A percentile compares a stretch with the other conserved stretches of the same genome.
phyloP scores from a whole-genome alignment of 2,797 vertebrate species.

The Miichthys miiuy region DNA sequence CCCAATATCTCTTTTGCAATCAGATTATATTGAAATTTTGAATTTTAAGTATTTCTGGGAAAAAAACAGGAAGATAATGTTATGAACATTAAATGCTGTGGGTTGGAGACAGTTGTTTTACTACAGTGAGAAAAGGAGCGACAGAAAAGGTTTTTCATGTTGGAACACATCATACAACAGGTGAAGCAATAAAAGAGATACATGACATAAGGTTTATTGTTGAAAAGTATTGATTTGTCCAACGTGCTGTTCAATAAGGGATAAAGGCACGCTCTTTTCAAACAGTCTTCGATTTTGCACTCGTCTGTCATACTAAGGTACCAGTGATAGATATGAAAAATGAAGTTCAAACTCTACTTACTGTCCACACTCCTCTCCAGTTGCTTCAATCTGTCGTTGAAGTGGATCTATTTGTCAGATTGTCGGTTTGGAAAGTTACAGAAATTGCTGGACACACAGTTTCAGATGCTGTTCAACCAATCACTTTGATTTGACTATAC shows the following conservation, averaged over 20 bases:
- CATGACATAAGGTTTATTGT: background rate
- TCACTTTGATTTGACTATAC: slow-evolving; percentile 8
- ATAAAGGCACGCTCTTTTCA: background rate
- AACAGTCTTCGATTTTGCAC: background rate
- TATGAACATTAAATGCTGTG: too few relatives aligned
- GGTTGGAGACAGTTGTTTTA: too few relatives aligned
- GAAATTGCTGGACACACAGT: background rate
- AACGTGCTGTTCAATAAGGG: background rate
- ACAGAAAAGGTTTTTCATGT: background rate
- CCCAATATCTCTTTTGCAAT: too few relatives aligned
- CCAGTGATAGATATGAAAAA: background rate
- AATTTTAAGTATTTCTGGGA: background rate
- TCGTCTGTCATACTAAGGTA: background rate
- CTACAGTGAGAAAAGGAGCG: too few relatives aligned
- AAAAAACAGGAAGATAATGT: too few relatives aligned
- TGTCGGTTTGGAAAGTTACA: background rate
- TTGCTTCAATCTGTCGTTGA: background rate
- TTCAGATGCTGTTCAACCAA: slow-evolving; percentile 5
- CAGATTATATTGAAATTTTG: background rate
- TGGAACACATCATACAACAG: background rate
- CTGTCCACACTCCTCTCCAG: background rate
- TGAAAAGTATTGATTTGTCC: background rate
- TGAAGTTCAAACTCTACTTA: background rate
- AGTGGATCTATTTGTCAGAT: background rate
- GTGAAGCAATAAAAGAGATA: background rate